Evolutionary conservation across 2,888 invertebrate species (phyloP).

Genomic region (Polyommatus icarus): DNA sequence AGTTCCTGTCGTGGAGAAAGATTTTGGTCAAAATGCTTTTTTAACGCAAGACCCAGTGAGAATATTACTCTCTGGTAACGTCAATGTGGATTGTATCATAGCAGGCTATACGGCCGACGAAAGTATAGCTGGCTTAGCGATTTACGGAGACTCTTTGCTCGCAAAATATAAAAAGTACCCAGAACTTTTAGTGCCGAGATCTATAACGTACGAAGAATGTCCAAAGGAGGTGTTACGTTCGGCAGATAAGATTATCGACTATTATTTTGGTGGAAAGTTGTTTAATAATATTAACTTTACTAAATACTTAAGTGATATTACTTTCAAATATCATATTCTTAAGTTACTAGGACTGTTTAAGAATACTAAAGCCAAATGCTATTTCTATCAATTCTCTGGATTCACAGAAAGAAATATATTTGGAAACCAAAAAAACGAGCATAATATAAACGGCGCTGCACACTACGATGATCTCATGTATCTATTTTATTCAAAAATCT

Average conservation of each 20-base stretch:
- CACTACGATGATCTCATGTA: slow-evolving; percentile 63
- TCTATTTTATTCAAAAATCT: slow-evolving; percentile 51
- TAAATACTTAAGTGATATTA: slow-evolving; percentile 43
- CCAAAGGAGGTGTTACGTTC: slow-evolving; percentile 41
- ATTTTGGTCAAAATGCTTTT: slow-evolving; percentile 53
- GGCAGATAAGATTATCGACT: slow-evolving; percentile 49
- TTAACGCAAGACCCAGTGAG: slow-evolving; percentile 49
- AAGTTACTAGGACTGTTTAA: slow-evolving; percentile 44
- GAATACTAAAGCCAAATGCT: slow-evolving; percentile 43
- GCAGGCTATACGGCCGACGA: slow-evolving; percentile 86
- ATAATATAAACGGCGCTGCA: slow-evolving; percentile 51
- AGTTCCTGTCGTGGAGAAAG: slow-evolving; percentile 57
- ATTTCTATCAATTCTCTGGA: slow-evolving; percentile 53
- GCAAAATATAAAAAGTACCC: slow-evolving; percentile 45
- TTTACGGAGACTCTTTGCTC: slow-evolving; percentile 38
- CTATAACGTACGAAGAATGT: slow-evolving; percentile 43
- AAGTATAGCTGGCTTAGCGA: slow-evolving; percentile 54
- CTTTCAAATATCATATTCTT: slow-evolving; percentile 46
- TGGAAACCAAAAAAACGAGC: slow-evolving; percentile 46
- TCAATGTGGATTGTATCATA: slow-evolving; percentile 82
- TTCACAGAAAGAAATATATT: slow-evolving; percentile 54
- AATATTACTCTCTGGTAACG: slow-evolving; percentile 62
- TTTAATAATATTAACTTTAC: slow-evolving; percentile 45
- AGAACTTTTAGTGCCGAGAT: slow-evolving; percentile 53
- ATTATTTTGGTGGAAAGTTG: slow-evolving; percentile 51